Evolutionary conservation across 2,113 vertebrate genomes (phyloP).

Genomic region (Talpa occidentalis): DNA sequence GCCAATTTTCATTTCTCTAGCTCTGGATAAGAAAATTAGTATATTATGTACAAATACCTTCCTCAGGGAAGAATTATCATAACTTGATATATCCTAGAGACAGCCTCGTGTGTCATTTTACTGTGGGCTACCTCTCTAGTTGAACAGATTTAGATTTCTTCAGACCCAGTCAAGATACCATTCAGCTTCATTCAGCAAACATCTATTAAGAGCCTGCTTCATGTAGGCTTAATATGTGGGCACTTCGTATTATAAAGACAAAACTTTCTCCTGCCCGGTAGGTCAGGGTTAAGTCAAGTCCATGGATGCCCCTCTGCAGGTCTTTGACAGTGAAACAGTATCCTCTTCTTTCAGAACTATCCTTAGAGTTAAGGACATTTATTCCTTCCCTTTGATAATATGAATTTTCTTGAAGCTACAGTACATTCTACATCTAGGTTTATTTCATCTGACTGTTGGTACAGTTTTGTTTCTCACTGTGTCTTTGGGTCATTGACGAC

Average conservation of each 20-base stretch:
- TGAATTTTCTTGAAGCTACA: neutral
- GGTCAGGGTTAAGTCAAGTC: neutral
- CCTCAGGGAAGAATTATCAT: neutral
- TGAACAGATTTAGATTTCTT: slow-evolving; percentile 5
- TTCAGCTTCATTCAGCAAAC: neutral
- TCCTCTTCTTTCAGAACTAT: neutral
- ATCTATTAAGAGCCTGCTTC: neutral
- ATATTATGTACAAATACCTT: neutral
- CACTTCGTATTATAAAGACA: neutral
- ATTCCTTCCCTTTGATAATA: neutral
- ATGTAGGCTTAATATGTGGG: neutral
- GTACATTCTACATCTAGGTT: neutral
- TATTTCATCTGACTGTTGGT: neutral
- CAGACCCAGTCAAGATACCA: neutral
- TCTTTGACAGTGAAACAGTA: neutral
- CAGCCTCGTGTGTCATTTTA: neutral
- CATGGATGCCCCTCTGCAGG: neutral
- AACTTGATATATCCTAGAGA: neutral
- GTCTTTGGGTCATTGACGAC: neutral
- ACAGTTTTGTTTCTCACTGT: neutral
- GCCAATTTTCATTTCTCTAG: neutral
- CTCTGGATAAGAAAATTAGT: slow-evolving; percentile 10
- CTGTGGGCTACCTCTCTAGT: neutral
- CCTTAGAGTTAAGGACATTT: neutral
- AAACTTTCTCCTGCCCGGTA: neutral